Evolutionary conservation across 1,140 invertebrate species (phyloP).

Genomic region (Eueides isabella): DNA sequence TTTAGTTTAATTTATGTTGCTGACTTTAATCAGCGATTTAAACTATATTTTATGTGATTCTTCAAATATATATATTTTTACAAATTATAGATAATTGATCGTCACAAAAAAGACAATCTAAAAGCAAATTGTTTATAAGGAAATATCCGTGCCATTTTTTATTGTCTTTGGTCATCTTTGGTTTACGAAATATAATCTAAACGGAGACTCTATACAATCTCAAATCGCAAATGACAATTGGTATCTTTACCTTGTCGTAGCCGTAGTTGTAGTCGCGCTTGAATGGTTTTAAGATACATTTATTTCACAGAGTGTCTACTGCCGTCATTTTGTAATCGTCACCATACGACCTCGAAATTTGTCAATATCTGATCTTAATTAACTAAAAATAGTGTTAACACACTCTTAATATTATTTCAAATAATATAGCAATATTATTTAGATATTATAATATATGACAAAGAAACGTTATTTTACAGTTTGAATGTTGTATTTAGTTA

Average conservation of each 20-base stretch:
- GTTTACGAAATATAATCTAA: not conserved
- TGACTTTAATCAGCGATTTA: not conserved
- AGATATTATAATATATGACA: no score
- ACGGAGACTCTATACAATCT: slow-evolving; percentile 12
- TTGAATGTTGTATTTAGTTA: no score
- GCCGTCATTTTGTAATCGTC: slow-evolving; percentile 12
- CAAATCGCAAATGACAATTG: slow-evolving; percentile 19
- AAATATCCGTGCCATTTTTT: not conserved
- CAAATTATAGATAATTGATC: no score
- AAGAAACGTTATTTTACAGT: no score
- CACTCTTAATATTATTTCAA: not conserved
- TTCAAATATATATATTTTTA: no score
- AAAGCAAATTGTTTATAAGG: not conserved
- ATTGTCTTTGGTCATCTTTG: not conserved
- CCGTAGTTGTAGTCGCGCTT: slow-evolving; percentile 38
- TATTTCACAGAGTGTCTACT: slow-evolving; percentile 20
- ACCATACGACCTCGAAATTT: slow-evolving; percentile 30
- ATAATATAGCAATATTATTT: no score
- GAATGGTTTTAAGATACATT: slow-evolving; percentile 35
- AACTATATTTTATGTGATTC: no score
- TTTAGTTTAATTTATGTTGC: no score
- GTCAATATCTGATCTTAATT: slow-evolving; percentile 36
- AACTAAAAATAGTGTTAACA: slow-evolving; percentile 20
- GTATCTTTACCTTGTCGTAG: slow-evolving; percentile 34
- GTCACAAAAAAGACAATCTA: not conserved